Conservation (phyloP, 2,888 invertebrate species). For the Erebia epiphron region DNA sequence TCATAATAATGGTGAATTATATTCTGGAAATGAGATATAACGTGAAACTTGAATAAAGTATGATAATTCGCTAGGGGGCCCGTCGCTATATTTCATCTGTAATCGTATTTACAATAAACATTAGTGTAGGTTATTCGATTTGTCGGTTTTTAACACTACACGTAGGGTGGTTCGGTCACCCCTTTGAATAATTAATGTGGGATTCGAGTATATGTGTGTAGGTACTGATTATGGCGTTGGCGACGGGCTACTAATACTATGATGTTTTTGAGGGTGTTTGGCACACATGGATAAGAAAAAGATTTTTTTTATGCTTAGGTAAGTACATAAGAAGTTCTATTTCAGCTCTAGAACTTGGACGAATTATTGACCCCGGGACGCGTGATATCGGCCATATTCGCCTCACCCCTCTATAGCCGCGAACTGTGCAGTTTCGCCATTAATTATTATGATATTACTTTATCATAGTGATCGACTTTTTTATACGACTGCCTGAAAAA, state of each 20-base stretch:
- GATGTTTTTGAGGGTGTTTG: neutral
- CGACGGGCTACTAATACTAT: neutral
- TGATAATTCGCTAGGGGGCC: slow-evolving; percentile 9
- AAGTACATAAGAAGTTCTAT: neutral
- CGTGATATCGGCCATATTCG: no score
- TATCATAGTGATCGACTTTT: no score
- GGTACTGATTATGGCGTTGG: slow-evolving; percentile 9
- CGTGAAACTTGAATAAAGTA: slow-evolving; percentile 20
- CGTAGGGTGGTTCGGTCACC: slow-evolving; percentile 38
- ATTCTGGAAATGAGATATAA: slow-evolving; percentile 19
- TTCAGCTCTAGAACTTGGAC: no score
- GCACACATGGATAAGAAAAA: neutral
- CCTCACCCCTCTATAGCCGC: no score
- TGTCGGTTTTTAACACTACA: slow-evolving; percentile 50
- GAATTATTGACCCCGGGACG: no score
- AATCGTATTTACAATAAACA: slow-evolving; percentile 57
- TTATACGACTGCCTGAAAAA: no score
- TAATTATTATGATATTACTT: no score
- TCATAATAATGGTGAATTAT: slow-evolving; percentile 1
- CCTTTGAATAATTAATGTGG: slow-evolving; percentile 39
- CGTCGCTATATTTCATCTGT: slow-evolving; percentile 46
- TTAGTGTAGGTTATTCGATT: slow-evolving; percentile 49
- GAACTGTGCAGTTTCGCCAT: no score
- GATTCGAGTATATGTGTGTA: slow-evolving; percentile 19
- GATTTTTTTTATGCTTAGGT: neutral